These are phyloP conservation scores for Acromyrmex echinatior DNA, from an alignment of 1,140 invertebrate genomes.

Conservation along the genomic window DNA sequence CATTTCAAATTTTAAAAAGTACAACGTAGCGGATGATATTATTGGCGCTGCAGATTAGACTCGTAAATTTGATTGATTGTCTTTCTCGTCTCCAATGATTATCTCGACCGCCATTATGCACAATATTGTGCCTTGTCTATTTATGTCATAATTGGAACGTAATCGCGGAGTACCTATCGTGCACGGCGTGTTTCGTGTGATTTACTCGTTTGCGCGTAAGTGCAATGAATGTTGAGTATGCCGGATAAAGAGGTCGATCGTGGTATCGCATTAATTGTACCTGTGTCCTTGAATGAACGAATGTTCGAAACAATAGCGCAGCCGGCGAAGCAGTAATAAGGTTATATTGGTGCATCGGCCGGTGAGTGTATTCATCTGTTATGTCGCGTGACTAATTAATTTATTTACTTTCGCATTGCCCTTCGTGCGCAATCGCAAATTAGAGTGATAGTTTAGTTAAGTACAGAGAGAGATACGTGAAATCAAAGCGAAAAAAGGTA, in stretches of 20 bases:
- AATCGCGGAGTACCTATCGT: not conserved
- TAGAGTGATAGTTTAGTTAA: not conserved
- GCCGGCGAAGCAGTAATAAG: not conserved
- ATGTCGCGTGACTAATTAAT: not conserved
- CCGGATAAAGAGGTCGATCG: not conserved
- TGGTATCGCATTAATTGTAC: not conserved
- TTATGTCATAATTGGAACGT: not conserved
- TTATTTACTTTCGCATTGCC: not conserved
- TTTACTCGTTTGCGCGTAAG: not conserved
- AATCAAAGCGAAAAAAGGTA: not conserved
- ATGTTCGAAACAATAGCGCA: not conserved
- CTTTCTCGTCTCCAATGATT: too few relatives aligned
- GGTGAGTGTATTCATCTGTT: conserved; percentile 1
- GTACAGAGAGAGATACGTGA: not conserved
- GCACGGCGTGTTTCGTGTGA: not conserved
- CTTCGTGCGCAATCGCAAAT: not conserved
- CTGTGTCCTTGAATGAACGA: not conserved
- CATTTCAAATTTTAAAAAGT: not conserved
- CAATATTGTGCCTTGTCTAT: not conserved
- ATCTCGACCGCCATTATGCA: not conserved
- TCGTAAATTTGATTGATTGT: too few relatives aligned
- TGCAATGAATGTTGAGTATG: not conserved
- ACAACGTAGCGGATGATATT: not conserved
- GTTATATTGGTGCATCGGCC: not conserved
- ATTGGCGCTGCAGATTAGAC: not conserved